Evolutionary conservation across 2,888 invertebrate genomes (phyloP), one percentile per base, ranked within the genome.

Genomic region (Zygaena filipendulae): DNA sequence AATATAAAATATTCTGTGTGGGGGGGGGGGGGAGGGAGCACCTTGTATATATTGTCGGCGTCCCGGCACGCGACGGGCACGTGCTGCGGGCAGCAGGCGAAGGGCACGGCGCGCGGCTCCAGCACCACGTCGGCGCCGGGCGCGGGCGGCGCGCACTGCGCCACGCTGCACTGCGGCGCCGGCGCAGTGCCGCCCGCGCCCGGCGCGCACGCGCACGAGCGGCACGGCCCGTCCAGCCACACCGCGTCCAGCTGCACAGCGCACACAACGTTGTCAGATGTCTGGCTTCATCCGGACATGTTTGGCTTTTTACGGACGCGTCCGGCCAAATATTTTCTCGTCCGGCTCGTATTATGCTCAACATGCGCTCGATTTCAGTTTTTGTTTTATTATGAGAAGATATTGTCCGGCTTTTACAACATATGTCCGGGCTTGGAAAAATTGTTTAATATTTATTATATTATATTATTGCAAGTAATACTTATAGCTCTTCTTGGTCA

Each of bases 171-270:
- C 23, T 54, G 58, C 6, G 27, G 22, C 9, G 29, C 21, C 0
- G 57, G 57, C 0, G 35, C n/a, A 0, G 53, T 30, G 2, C 52
- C 55, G 1, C 26, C 32, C 0, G 42, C 3, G 0, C 39, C 51
- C 2, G 48, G 44, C 30, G 62, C 61, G 52, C 90, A 90, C 23
- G 64, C 63, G 43, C 90, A 91, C 16, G 74, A 67, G 20, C 84
- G 82, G 47, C 91, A 91, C 11, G 87, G 86, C 0, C 89, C 90
- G 54, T 90, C 89, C 34, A 72, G 52, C 90, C 90, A 91, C 0
- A 62, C 75, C 1, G 83, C 80, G 7, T 86, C 84, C 22, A 71
- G 35, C 85, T 85, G 42, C 0, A 23, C n/a, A n/a, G n/a, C n/a
- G n/a, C n/a, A n/a, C n/a, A n/a, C n/a, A n/a, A n/a, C 23, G 30